Percentiles rank a stretch among this genome's conserved stretches.
Evolutionary conservation across 2,113 vertebrate genomes (phyloP).

Genomic region (human): GRCh38 chr7:33447501-33448000

Average conservation of each 20-base stretch:
- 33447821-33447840: background rate
- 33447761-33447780: background rate
- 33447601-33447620: background rate
- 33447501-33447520: background rate
- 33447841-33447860: background rate
- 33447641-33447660: background rate
- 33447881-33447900: background rate
- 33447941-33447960: background rate
- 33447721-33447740: background rate
- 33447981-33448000: background rate
- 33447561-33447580: background rate
- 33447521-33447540: background rate
- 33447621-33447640: background rate
- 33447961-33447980: background rate
- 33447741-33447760: background rate
- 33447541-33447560: background rate
- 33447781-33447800: background rate
- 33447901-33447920: background rate
- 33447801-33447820: background rate
- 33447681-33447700: background rate
- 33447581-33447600: background rate
- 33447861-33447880: background rate
- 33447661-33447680: background rate
- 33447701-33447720: background rate
- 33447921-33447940: background rate